Conservation (phyloP, 2,797 vertebrate species). For the Neolamprologus multifasciatus region DNA sequence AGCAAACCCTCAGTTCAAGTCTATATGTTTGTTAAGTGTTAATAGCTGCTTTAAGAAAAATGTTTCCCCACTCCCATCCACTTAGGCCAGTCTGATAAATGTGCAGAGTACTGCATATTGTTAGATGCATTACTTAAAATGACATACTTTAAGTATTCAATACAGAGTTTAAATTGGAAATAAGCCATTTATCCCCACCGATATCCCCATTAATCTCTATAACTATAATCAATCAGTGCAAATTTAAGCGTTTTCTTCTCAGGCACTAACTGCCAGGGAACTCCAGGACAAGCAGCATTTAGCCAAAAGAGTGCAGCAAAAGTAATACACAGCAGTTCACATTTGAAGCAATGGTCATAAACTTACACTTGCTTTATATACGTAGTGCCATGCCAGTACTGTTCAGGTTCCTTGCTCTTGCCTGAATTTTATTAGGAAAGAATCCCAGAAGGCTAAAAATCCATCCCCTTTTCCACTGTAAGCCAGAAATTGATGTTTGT, state of each 20-base stretch:
- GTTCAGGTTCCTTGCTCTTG: slow-evolving; percentile 35
- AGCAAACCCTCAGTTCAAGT: slow-evolving; percentile 29
- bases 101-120: background rate
- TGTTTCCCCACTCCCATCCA: background rate
- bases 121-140: slow-evolving; percentile 9
- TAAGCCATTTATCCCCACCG: slow-evolving; percentile 3
- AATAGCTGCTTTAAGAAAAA: slow-evolving; percentile 35
- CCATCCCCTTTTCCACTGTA: slow-evolving; percentile 55
- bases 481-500: slow-evolving; percentile 66
- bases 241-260: background rate
- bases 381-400: background rate
- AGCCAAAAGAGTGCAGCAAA: background rate
- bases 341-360: slow-evolving; percentile 43
- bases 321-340: slow-evolving; percentile 6
- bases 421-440: slow-evolving; percentile 50
- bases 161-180: slow-evolving; percentile 12
- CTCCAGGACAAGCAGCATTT: slow-evolving; percentile 1
- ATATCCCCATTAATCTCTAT: slow-evolving; percentile 22
- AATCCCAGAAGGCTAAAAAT: slow-evolving; percentile 57
- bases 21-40: slow-evolving; percentile 42
- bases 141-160: background rate
- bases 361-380: slow-evolving; percentile 44
- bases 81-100: slow-evolving; percentile 1
- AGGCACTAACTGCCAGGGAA: background rate
- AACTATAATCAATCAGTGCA: slow-evolving; percentile 8